These are phyloP conservation scores for Tauraco erythrolophus DNA, from an alignment of 2,113 vertebrate genomes.

Conservation along the genomic window DNA sequence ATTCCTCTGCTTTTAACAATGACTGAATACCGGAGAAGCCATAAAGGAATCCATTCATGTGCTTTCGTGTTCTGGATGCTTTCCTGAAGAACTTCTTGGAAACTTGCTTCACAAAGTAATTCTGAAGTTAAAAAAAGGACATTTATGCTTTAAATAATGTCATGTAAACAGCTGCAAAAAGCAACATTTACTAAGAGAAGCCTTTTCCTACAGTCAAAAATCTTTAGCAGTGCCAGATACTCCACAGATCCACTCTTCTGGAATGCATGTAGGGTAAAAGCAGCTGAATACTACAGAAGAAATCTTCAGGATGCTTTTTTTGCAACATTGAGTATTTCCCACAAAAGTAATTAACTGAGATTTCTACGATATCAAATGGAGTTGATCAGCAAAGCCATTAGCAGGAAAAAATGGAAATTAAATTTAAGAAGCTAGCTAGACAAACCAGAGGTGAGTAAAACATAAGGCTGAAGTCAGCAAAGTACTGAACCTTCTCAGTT, in stretches of 20 bases:
- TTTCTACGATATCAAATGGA: background rate
- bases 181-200: constrained; percentile 10
- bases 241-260: background rate
- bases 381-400: background rate
- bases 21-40: constrained; percentile 95
- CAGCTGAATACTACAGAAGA: background rate
- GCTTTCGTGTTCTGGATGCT: constrained; percentile 81
- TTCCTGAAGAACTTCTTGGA: constrained; percentile 90
- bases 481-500: background rate
- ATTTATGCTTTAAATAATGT: constrained; percentile 35
- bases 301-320: background rate
- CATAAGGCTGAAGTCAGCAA: background rate
- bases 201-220: background rate
- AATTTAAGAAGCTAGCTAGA: background rate
- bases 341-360: background rate
- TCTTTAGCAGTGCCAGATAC: background rate
- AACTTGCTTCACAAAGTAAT: constrained; percentile 89
- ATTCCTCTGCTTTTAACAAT: constrained; percentile 98
- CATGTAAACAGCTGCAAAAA: constrained; percentile 14
- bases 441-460: background rate
- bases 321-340: background rate
- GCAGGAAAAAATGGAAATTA: background rate
- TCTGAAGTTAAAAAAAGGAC: constrained; percentile 79
- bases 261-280: background rate
- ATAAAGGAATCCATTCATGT: constrained; percentile 88